These are phyloP conservation scores for Furnarius figulus DNA, from an alignment of 2,113 vertebrate species.

Conservation along the genomic window DNA sequence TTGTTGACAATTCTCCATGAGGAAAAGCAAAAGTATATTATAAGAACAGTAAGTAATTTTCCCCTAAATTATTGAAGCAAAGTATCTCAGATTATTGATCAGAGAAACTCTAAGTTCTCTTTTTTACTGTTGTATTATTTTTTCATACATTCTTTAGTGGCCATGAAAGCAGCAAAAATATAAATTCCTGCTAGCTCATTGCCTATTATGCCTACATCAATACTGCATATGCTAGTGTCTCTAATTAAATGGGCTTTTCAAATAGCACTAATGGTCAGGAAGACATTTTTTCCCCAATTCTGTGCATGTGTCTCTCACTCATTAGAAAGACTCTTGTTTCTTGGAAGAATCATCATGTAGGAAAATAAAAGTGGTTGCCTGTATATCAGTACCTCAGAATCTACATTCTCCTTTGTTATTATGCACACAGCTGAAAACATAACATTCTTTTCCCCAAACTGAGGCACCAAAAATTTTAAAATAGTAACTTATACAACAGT, in stretches of 20 bases:
- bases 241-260: background rate
- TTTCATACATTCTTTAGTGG: background rate
- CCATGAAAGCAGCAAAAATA: background rate
- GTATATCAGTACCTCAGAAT: background rate
- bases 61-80: background rate
- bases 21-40: background rate
- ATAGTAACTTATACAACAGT: background rate
- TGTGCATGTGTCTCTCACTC: rapidly evolving
- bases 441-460: background rate
- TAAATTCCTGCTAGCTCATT: background rate
- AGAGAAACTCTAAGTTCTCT: background rate
- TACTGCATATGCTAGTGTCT: background rate
- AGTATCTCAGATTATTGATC: background rate
- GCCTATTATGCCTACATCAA: background rate
- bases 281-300: background rate
- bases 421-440: background rate
- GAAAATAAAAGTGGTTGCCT: background rate
- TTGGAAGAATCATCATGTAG: background rate
- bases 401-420: background rate
- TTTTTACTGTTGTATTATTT: background rate
- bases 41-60: background rate
- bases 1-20: background rate
- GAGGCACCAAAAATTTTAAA: background rate
- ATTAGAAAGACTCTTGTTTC: background rate
- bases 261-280: background rate